A percentile compares a stretch with the other conserved stretches of the same genome.
phyloP scores from a whole-genome alignment of 2,797 vertebrate genomes.

The Cryptoprocta ferox region DNA sequence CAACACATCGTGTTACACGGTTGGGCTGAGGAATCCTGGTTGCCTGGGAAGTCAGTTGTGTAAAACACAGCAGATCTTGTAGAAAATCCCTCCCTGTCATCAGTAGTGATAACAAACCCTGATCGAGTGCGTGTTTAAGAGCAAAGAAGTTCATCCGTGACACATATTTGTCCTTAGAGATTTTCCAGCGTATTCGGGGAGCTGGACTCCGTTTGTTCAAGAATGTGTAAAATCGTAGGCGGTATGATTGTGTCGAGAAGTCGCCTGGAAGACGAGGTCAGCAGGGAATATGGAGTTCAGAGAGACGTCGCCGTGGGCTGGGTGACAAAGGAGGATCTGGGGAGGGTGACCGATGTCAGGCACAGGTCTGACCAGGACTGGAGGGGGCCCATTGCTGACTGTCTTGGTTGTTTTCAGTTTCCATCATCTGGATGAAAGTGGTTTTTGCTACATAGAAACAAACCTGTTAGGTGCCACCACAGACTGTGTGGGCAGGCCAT shows the following conservation, averaged over 20 bases:
- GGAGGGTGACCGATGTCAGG: not conserved
- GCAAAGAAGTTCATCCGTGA: not conserved
- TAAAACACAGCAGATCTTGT: not conserved
- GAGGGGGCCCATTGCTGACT: not conserved
- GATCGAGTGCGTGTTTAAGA: not conserved
- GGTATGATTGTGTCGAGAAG: not conserved
- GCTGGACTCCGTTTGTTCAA: not conserved
- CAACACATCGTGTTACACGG: too few species aligned
- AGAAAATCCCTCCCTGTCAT: not conserved
- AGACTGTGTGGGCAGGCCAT: not conserved
- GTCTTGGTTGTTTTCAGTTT: not conserved
- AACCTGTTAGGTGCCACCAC: not conserved
- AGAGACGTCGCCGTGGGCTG: rapidly evolving
- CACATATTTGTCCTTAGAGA: not conserved
- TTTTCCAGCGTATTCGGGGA: not conserved
- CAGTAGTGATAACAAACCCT: too few species aligned
- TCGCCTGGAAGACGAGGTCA: not conserved
- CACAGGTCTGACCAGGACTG: not conserved
- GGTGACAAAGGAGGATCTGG: not conserved
- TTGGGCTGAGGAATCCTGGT: not conserved
- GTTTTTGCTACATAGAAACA: not conserved
- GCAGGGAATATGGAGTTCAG: too few species aligned
- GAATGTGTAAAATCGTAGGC: not conserved
- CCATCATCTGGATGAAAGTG: not conserved
- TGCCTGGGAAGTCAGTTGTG: not conserved